Evolutionary conservation across 2,888 invertebrate species (phyloP), one percentile per base, ranked within the genome.

Genomic region (Cheilosia grossa): DNA sequence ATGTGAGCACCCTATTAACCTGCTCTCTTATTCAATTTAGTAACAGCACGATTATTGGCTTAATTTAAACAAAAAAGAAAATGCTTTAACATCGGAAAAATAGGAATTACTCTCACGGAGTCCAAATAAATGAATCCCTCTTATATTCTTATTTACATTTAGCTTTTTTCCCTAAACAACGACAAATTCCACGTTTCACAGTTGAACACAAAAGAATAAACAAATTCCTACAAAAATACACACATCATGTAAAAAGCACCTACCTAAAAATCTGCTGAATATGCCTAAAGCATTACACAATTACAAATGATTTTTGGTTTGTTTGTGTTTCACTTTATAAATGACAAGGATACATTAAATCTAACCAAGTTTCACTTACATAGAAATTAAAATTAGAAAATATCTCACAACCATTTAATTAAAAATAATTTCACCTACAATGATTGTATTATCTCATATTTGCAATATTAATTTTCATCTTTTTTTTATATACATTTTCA

Each of bases 331-430:
- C 67, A 67, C 21, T 47, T 51, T 61, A 66, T 37, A 69, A 79
- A 78, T 69, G 63, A 79, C 67, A 73, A 44, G 51, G 37, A 66
- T 77, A 37, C 53, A 40, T 49, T 37, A 59, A 67, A 40, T 47
- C 53, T 70, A 79, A 79, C 69, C 69, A 59, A 83, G 69, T 79
- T 64, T 63, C 47, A 70, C 79, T 79, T 74, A 79, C 40, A 81
- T 59, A 80, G 13, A 75, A 81, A 80, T 24, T 75, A 61, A 75
- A 63, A 67, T 79, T 59, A 69, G 33, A 79, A 83, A 79, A 85
- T 70, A 81, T 75, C 59, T 86, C 86, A 86, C 86, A 86, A 86
- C 86, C 86, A 78, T 82, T 82, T 81, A 86, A 81, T 86, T 73
- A 79, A 82, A 83, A 78, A 69, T 72, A 81, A 85, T 53, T 77